Base-by-base conservation (phyloP, 1,140 invertebrate genomes). In the Calephelis nemesis region DNA sequence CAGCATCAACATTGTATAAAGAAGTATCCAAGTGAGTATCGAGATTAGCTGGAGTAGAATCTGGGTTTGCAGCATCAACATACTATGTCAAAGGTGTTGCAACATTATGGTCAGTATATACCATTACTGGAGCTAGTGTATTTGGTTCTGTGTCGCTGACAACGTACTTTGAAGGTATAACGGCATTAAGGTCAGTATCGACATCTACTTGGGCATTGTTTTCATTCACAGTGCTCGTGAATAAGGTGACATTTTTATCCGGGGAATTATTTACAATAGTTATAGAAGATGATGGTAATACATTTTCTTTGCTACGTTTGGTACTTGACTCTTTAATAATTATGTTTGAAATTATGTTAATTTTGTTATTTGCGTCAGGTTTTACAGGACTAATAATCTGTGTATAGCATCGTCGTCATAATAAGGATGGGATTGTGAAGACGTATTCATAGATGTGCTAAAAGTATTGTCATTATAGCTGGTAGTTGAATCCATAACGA, bases 191-290 rank as follows among this genome's bases (percentile, higher is more conserved):
- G 48, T 49, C 48, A 49, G 48, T 49, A 49, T 49, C 48, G 48
- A 49, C 48, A 49, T 49, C 48, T 12, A 49, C 48, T 49, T 12
- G 48, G 48, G 12, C 48, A 49, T 49, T 49, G 48, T 49, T 49
- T 49, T 49, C 48, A 49, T 49, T 49, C 48, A 49, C 48, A 49
- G 9, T 12, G 48, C 48, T 49, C 48, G 48, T 49, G 48, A 12
- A 49, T 49, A 49, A 49, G 48, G 48, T 49, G 48, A 49, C 10
- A 49, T 49, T 49, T 49, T 49, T 49, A 49, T 49, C 48, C 48
- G 48, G 48, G 48, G 48, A 49, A 49, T 49, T 49, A 49, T 49
- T 49, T 49, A 49, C 48, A 49, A 49, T 49, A 49, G 48, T 49
- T n/a, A 49, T 10, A 49, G 48, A 49, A 49, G 48, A 49, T 49